A percentile compares a stretch with the other conserved stretches of the same genome.
Evolutionary conservation across 2,797 vertebrate species (phyloP).

Genomic region (Sebastiscus tertius): DNA sequence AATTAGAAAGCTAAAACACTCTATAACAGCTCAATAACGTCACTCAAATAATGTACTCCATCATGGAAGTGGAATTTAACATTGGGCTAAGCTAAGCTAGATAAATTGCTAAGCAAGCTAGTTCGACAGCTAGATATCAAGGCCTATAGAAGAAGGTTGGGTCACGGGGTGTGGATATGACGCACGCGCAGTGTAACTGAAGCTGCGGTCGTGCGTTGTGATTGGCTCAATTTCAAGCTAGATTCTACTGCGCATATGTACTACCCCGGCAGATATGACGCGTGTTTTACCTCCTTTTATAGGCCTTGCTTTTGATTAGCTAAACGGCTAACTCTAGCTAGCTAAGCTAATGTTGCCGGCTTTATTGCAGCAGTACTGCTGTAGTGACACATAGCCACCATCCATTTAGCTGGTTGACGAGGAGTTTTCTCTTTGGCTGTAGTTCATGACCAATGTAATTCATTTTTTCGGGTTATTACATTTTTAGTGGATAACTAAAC

Average conservation of each 20-base stretch:
- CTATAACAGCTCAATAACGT: too few species aligned
- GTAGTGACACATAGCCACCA: neutral
- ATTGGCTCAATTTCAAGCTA: too few species aligned
- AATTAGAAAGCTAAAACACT: neutral
- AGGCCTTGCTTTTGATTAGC: slow-evolving; percentile 32
- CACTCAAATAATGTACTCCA: neutral
- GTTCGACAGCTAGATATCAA: neutral
- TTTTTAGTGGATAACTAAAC: neutral
- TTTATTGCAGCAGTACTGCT: slow-evolving; percentile 15
- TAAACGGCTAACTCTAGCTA: slow-evolving; percentile 38
- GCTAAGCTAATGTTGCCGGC: slow-evolving; percentile 39
- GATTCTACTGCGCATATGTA: too few species aligned
- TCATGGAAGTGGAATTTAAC: neutral
- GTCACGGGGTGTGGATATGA: too few species aligned
- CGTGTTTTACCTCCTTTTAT: fast-evolving
- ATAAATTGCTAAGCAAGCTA: slow-evolving; percentile 43
- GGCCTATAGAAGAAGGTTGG: too few species aligned
- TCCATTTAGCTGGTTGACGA: neutral
- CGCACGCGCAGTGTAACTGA: too few species aligned
- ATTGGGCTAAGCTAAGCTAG: slow-evolving; percentile 11
- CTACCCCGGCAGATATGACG: too few species aligned
- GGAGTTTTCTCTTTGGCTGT: neutral
- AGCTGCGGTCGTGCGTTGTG: too few species aligned
- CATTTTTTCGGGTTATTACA: neutral
- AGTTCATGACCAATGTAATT: neutral